Conservation (phyloP, 2,888 invertebrate genomes). For the Corbicula japonica region DNA sequence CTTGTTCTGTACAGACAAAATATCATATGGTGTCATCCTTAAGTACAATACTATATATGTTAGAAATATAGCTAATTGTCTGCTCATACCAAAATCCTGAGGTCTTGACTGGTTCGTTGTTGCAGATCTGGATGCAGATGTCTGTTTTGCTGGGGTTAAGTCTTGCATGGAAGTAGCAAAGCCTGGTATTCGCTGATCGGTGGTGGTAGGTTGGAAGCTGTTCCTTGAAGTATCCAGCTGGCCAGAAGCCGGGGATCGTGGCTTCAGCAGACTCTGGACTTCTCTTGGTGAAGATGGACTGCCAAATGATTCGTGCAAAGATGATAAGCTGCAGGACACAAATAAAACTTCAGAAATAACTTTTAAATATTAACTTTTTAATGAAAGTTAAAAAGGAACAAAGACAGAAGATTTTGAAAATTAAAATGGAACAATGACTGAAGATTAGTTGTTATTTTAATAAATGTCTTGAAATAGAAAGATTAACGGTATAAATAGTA, state of each 20-base stretch:
- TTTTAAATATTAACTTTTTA: background rate
- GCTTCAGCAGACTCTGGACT: slow-evolving; percentile 5
- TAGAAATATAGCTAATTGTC: slow-evolving; percentile 4
- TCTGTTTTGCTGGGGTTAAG: slow-evolving; percentile 34
- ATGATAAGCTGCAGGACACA: slow-evolving; percentile 60
- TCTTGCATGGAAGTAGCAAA: slow-evolving; percentile 39
- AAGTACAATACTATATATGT: too few relatives aligned
- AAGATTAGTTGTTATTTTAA: too few relatives aligned
- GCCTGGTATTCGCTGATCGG: slow-evolving; percentile 34
- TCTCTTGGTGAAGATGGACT: slow-evolving; percentile 57
- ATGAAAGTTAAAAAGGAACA: too few relatives aligned
- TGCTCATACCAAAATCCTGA: slow-evolving; percentile 15
- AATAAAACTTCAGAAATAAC: background rate
- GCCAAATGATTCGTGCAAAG: slow-evolving; percentile 66
- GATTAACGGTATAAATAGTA: too few relatives aligned
- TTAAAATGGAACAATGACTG: too few relatives aligned
- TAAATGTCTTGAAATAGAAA: too few relatives aligned
- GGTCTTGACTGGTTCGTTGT: slow-evolving; percentile 21
- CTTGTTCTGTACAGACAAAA: too few relatives aligned
- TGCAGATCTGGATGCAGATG: slow-evolving; percentile 26
- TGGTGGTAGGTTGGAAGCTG: background rate
- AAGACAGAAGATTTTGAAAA: too few relatives aligned
- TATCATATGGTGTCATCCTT: too few relatives aligned
- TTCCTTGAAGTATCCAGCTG: background rate
- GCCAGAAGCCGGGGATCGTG: slow-evolving; percentile 18